These are phyloP conservation scores for Micrasema minimum DNA, from an alignment of 1,140 invertebrate species.

Conservation along the genomic window DNA sequence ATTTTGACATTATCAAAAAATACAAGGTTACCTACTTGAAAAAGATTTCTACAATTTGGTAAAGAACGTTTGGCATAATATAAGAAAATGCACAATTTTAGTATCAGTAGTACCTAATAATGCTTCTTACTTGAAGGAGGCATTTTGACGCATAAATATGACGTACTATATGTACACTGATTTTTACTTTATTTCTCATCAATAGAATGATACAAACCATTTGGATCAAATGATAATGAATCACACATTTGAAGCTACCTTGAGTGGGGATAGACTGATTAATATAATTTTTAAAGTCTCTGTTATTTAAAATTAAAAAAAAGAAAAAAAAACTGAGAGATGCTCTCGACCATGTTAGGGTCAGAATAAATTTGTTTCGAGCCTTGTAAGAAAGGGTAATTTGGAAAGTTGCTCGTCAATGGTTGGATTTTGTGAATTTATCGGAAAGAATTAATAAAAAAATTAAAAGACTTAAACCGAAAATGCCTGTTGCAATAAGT, in stretches of 20 bases:
- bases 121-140: too few species aligned
- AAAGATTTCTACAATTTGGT: too few species aligned
- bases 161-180: too few species aligned
- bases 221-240: too few species aligned
- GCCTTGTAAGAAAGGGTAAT: conserved; percentile 29
- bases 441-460: conserved; percentile 43
- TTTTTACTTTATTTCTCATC: too few species aligned
- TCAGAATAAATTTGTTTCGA: conserved; percentile 1
- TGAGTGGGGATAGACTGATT: conserved; percentile 21
- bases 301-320: conserved; percentile 10
- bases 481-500: conserved; percentile 46
- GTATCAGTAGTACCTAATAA: too few species aligned
- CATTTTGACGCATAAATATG: too few species aligned
- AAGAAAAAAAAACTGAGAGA: conserved; percentile 22
- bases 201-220: too few species aligned
- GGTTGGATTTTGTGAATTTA: conserved; percentile 18
- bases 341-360: conserved; percentile 14
- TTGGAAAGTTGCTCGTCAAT: conserved; percentile 17
- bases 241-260: conserved; percentile 7
- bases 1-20: too few species aligned
- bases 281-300: conserved; percentile 28
- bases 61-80: too few species aligned
- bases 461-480: conserved; percentile 44
- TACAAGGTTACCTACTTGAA: too few species aligned
- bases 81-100: too few species aligned